Conservation (phyloP, 2,888 invertebrate species). For the Crocallis elinguaria region DNA sequence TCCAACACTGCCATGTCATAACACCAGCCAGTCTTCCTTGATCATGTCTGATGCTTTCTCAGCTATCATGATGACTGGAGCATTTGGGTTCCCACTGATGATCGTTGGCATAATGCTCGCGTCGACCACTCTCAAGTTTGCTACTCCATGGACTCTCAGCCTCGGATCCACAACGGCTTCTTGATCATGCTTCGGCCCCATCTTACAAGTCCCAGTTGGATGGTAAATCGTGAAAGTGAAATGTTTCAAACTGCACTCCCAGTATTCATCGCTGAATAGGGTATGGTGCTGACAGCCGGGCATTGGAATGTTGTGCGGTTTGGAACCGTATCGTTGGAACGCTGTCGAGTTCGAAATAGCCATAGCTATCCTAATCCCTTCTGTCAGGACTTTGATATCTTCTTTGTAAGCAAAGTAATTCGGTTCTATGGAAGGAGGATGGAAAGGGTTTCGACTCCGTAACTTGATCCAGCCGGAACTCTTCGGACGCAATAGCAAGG, state of each 20-base stretch:
- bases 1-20: constrained; percentile 77
- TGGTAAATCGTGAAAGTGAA: constrained; percentile 94
- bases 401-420: constrained; percentile 95
- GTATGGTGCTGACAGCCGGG: constrained; percentile 91
- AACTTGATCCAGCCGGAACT: constrained; percentile 95
- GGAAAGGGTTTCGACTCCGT: constrained; percentile 91
- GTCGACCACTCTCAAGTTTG: constrained; percentile 91
- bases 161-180: constrained; percentile 92
- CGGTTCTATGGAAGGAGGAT: constrained; percentile 94
- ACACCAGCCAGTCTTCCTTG: constrained; percentile 91
- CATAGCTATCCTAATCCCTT: constrained; percentile 93
- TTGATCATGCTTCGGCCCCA: constrained; percentile 91
- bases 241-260: constrained; percentile 94
- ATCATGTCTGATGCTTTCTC: constrained; percentile 96
- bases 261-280: constrained; percentile 92
- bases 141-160: constrained; percentile 90
- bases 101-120: constrained; percentile 96
- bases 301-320: constrained; percentile 91
- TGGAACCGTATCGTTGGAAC: constrained; percentile 92
- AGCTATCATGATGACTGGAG: constrained; percentile 95
- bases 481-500: constrained; percentile 92
- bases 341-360: constrained; percentile 91
- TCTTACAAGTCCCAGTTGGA: constrained; percentile 93
- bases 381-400: constrained; percentile 91
- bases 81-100: constrained; percentile 95